Conservation (phyloP, 2,113 vertebrate species). For the Eulemur rufifrons region DNA sequence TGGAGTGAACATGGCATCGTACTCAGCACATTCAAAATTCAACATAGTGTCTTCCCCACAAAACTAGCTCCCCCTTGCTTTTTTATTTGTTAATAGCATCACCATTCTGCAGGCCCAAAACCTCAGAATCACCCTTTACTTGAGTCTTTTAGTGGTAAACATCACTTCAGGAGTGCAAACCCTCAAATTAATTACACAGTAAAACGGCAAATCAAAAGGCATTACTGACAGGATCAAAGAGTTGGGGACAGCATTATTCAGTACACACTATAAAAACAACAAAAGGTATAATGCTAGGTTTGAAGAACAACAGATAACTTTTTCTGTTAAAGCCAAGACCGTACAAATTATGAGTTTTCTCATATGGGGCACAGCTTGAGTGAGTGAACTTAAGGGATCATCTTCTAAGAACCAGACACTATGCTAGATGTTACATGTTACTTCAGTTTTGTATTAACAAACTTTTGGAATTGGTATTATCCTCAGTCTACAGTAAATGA, state of each 20-base stretch:
- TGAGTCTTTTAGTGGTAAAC: neutral
- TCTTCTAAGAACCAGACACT: neutral
- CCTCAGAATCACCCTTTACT: neutral
- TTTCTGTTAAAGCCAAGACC: neutral
- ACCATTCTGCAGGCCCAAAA: neutral
- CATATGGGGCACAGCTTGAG: neutral
- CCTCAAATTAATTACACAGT: neutral
- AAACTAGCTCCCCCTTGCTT: neutral
- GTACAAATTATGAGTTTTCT: neutral
- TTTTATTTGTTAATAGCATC: neutral
- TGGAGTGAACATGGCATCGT: neutral
- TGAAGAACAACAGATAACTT: neutral
- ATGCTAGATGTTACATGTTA: neutral
- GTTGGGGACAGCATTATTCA: neutral
- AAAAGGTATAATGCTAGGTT: neutral
- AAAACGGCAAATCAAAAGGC: slow-evolving; percentile 2
- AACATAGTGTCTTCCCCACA: neutral
- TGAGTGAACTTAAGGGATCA: neutral
- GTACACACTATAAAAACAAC: neutral
- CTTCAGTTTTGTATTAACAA: neutral
- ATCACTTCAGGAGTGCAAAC: slow-evolving; percentile 5
- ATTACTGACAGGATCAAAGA: neutral
- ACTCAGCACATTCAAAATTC: neutral
- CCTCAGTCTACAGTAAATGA: neutral
- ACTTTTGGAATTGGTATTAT: neutral